phyloP scores from a whole-genome alignment of 2,113 vertebrate species.

The Rhinoderma darwinii region DNA sequence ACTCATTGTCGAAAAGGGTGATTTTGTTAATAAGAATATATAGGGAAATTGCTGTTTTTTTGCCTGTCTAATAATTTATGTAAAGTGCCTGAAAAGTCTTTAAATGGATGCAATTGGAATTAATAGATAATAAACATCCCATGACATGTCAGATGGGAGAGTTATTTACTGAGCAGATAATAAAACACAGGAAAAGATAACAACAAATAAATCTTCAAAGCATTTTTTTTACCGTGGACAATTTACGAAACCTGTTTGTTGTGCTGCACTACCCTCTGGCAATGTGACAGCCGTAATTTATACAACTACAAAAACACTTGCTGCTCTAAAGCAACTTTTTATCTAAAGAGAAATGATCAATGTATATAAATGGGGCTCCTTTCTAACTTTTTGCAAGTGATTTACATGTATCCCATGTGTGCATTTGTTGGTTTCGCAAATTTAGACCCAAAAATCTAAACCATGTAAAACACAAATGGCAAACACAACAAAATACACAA shows the following conservation, averaged over 20 bases:
- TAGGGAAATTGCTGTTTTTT: not conserved
- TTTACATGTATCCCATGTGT: not conserved
- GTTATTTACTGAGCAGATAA: constrained; percentile 9
- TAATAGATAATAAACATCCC: not conserved
- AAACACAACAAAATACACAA: constrained; percentile 22
- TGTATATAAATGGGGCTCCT: not conserved
- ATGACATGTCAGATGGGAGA: not conserved
- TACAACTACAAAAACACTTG: not conserved
- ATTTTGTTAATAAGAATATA: not conserved
- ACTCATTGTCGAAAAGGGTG: not conserved
- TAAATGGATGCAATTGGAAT: not conserved
- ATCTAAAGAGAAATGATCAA: not conserved
- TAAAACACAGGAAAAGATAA: constrained; percentile 17
- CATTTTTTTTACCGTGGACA: constrained; percentile 15
- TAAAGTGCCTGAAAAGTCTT: not conserved
- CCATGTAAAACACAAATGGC: constrained; percentile 8
- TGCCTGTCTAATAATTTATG: not conserved
- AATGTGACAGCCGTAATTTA: not conserved
- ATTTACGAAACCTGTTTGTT: constrained; percentile 27
- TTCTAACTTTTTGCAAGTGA: not conserved
- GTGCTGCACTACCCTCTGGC: constrained; percentile 23
- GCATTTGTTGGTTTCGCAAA: not conserved
- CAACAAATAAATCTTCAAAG: constrained; percentile 24
- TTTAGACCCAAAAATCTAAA: not conserved
- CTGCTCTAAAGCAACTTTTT: not conserved